Evolutionary conservation across 2,888 invertebrate species (phyloP), one percentile per base, ranked within the genome.

Genomic region (Drosophila anomelani): DNA sequence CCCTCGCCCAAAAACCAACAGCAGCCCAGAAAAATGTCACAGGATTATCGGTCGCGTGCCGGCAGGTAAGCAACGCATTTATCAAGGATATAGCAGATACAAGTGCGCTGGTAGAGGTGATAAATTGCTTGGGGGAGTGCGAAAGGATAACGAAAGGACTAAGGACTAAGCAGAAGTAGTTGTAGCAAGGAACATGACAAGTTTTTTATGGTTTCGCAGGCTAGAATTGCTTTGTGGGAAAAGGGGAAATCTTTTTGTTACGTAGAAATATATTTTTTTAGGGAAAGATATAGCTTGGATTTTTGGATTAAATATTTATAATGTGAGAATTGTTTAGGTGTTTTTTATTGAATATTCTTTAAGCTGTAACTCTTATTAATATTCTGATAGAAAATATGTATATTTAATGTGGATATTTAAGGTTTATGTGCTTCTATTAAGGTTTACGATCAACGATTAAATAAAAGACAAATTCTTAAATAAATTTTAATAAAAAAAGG

Each of bases 21-120:
- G 60, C 89, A 90, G 62, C 90, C 90, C 68, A 85, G 92, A 43
- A 92, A 92, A 88, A 90, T 92, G 86, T 92, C 92, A 44, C 91
- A 91, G 68, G 92, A 92, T 78, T 90, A 90, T 83, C 91, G 92
- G 58, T 86, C 91, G 58, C 89, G 92, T 71, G 92, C 92, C 60
- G 92, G 91, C 75, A 83, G 83, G 83, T 83, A 73, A 86, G 75
- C 23, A 54, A 41, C 32, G 55, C 38, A 76, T 73, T 73, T 76
- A 69, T 59, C 74, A 56, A 32, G 44, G 38, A 49, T 63, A 29
- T 17, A 29, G 46, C 39, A 49, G 51, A 53, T 32, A 41, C 32
- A 32, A 46, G 32, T 47, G 41, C n/a, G 29, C 41, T 23, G 17
- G 43, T 13, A 17, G 23, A 36, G 20, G 53, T 47, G 66, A 73